Conservation (phyloP, 2,888 invertebrate species). For the Stegana nigrithorax region DNA sequence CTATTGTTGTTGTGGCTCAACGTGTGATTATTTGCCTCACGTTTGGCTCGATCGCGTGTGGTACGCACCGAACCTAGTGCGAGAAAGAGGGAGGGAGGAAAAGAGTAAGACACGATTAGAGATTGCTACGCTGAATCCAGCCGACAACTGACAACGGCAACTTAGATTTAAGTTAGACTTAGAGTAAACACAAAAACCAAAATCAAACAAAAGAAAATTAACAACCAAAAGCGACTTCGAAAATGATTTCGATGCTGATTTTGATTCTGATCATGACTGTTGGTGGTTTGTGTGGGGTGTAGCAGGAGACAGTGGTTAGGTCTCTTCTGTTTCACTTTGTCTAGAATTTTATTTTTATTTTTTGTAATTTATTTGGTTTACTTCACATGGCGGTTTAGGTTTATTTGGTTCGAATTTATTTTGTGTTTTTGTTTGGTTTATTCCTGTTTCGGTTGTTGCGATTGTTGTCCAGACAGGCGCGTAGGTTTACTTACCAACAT, state of each 20-base stretch:
- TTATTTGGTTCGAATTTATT: neutral
- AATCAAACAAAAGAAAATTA: neutral
- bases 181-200: constrained; percentile 9
- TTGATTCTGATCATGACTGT: neutral
- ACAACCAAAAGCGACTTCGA: neutral
- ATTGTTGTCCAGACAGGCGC: neutral
- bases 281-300: neutral
- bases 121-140: neutral
- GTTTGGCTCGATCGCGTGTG: constrained; percentile 68
- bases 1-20: constrained; percentile 38
- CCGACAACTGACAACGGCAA: neutral
- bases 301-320: too few species aligned
- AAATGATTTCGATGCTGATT: constrained; percentile 12
- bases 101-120: neutral
- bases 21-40: constrained; percentile 62
- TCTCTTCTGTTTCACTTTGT: neutral
- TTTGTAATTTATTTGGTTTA: neutral
- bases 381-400: neutral
- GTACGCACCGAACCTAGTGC: constrained; percentile 64
- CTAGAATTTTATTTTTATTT: neutral
- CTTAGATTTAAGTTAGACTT: neutral
- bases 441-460: neutral
- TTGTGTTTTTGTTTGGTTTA: neutral
- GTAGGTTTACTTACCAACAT: constrained; percentile 65
- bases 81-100: neutral